phyloP scores from a whole-genome alignment of 2,113 vertebrate genomes.

The Channa argus region DNA sequence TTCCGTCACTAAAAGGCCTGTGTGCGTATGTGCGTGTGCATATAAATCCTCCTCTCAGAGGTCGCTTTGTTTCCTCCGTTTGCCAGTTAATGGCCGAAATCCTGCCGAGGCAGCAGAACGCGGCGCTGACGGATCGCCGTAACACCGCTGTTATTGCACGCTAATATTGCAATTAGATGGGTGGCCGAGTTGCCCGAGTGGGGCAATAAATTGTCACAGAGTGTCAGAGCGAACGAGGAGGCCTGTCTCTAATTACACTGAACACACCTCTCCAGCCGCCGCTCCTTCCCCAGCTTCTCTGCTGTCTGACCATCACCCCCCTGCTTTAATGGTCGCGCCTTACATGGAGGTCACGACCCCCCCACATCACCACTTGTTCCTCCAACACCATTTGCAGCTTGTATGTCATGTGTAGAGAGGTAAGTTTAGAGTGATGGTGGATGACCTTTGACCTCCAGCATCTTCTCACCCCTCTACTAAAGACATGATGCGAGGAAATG shows the following conservation, averaged over 20 bases:
- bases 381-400: constrained; percentile 41
- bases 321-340: constrained; percentile 49
- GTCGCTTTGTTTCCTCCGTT: constrained; percentile 65
- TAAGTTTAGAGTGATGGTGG: constrained; percentile 45
- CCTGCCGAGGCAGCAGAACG: constrained; percentile 78
- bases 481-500: too few relatives aligned
- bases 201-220: constrained; percentile 76
- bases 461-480: background rate
- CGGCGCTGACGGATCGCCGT: constrained; percentile 55
- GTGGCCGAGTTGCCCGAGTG: constrained; percentile 71
- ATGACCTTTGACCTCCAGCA: constrained; percentile 46
- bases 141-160: constrained; percentile 77
- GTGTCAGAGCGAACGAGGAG: constrained; percentile 71
- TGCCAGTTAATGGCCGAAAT: constrained; percentile 63
- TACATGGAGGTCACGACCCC: constrained; percentile 65
- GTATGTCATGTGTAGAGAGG: constrained; percentile 44
- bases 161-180: constrained; percentile 85
- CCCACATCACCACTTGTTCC: constrained; percentile 34
- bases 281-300: background rate
- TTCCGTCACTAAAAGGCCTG: background rate
- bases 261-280: constrained; percentile 48
- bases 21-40: constrained; percentile 47
- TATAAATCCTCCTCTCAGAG: constrained; percentile 57
- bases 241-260: constrained; percentile 77
- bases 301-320: constrained; percentile 32